These are phyloP conservation scores for Odontothrips loti DNA, from an alignment of 2,888 invertebrate genomes.

Conservation along the genomic window DNA sequence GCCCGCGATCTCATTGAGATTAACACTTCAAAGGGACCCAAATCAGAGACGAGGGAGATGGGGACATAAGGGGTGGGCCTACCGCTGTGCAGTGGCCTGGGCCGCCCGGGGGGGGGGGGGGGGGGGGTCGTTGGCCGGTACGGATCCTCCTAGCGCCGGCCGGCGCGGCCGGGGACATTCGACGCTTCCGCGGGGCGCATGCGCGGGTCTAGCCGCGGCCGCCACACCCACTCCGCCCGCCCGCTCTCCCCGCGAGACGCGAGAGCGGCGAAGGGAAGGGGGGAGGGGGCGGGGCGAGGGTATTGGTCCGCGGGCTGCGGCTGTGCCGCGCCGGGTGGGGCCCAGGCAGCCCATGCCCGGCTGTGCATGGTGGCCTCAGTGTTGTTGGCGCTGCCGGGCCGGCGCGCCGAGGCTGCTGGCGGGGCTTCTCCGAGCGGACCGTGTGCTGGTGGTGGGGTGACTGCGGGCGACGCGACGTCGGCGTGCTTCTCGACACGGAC, in stretches of 20 bases:
- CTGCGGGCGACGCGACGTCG: too few relatives aligned
- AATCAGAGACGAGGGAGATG: background rate
- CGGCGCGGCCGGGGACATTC: background rate
- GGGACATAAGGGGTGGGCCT: background rate
- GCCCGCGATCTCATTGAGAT: background rate
- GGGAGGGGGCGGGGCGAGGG: background rate
- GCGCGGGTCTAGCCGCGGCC: background rate
- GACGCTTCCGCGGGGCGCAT: background rate
- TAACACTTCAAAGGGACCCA: background rate
- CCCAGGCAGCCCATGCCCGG: background rate
- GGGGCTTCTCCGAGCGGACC: background rate
- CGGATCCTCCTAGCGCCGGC: background rate
- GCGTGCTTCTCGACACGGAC: too few relatives aligned
- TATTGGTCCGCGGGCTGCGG: background rate
- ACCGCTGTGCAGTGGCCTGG: background rate
- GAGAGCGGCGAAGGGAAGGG: background rate
- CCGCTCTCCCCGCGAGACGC: background rate
- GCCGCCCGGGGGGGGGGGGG: background rate
- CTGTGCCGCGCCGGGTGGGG: background rate
- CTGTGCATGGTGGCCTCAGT: background rate
- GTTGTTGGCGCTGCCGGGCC: slow-evolving; percentile 22
- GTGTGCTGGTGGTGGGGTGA: too few relatives aligned
- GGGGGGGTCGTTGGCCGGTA: background rate
- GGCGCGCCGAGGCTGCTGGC: background rate
- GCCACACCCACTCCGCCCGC: background rate